Conservation (phyloP, 2,797 vertebrate genomes). For the Gastrophryne carolinensis region DNA sequence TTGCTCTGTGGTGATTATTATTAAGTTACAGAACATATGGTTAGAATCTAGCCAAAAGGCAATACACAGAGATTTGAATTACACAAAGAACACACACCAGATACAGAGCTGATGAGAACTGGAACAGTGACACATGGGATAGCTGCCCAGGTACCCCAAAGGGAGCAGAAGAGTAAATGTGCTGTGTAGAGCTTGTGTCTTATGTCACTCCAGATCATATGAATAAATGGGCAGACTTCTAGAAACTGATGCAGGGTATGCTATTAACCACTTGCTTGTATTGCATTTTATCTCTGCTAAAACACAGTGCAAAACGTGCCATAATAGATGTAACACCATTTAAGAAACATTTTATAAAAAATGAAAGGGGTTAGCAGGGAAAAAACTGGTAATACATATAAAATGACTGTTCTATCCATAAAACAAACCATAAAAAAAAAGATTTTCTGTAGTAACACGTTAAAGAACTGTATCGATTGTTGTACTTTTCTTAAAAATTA, state of each 20-base stretch:
- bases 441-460: too few species aligned
- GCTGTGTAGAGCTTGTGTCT: not conserved
- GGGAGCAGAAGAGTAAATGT: not conserved
- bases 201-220: not conserved
- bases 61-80: conserved; percentile 19
- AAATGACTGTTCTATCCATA: too few species aligned
- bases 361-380: too few species aligned
- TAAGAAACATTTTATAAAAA: too few species aligned
- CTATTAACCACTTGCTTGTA: not conserved
- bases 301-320: too few species aligned
- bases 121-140: not conserved
- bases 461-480: too few species aligned
- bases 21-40: conserved; percentile 34
- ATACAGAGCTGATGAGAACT: not conserved
- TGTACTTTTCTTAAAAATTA: too few species aligned
- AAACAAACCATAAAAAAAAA: too few species aligned
- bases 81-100: not conserved
- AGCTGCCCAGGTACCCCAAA: not conserved
- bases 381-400: too few species aligned
- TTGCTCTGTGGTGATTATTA: conserved; percentile 10
- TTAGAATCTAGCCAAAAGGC: conserved; percentile 15
- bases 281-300: too few species aligned
- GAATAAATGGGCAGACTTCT: not conserved
- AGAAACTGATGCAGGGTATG: not conserved
- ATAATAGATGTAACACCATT: too few species aligned